Evolutionary conservation across 2,113 vertebrate genomes (phyloP), one percentile per base, ranked within the genome.

Genomic region (Chroicocephalus ridibundus): DNA sequence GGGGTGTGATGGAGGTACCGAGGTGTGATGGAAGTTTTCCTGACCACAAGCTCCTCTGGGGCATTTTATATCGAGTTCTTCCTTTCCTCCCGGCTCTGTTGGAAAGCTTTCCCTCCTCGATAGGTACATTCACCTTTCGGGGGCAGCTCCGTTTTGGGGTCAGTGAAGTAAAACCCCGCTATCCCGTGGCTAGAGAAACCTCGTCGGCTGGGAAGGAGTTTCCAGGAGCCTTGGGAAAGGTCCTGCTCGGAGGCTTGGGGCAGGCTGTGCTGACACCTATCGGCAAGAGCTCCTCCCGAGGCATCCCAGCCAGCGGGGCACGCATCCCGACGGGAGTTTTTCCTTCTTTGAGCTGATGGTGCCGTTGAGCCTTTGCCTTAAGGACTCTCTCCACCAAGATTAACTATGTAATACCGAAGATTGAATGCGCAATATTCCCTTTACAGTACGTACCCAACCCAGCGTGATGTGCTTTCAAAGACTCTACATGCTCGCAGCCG

Each of bases 241-340:
- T 61, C 6, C 25, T 34, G 44, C 72, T 44, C 0, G 1, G 54
- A 69, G 32, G 38, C 38, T 96, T 90, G 0, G 40, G 64, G 75
- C 83, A 95, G 95, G 44, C 94, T 97, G 91, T 94, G 94, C 96
- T 95, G 97, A 95, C 96, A 97, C 49, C 96, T 97, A 94, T 97
- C 86, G 97, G 97, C 87, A 85, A 11, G 34, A 93, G 83, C 76
- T 91, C 49, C 71, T 84, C 22, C 54, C 31, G 11, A 51, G 51
- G 32, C 68, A 16, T 7, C 36, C 64, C 31, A 69, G 55, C 32
- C 66, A 51, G 69, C 8, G 1, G 64, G 64, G 34, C n/a, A 21
- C 9, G 2, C 6, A 2, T 46, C 69, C 40, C 7, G 0, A 1
- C 8, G 1, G 9, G 3, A 36, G 11, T 3, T 55, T 66, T 55